Base-by-base conservation (phyloP, 35 echinoderm and acorn worm species). In the Holothuria glaberrima region DNA sequence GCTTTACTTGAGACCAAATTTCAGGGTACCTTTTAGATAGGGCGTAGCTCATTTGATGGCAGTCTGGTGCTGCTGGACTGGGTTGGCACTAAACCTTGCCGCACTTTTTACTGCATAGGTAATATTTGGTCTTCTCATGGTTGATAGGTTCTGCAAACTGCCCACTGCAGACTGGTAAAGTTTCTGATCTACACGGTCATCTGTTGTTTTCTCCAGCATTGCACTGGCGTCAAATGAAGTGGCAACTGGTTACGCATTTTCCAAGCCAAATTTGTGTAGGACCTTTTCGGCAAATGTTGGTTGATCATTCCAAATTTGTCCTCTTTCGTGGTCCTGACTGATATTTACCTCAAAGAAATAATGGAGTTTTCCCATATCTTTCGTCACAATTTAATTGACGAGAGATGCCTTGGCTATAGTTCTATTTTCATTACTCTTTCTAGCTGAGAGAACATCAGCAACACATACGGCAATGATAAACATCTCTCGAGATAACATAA, bases 291-390 rank as follows among this genome's bases (percentile, higher is more conserved):
- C n/a, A 27, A 58, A 58, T 48, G 12, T 20, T 59, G 79, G 19
- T 59, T 83, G 50, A 5, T 36, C 76, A 24, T 48, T 80, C 76
- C 76, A 80, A 19, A 80, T 48, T 50, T 80, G 30, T n/a, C 76
- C 76, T 0, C 28, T 80, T 18, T 41, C 22, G 21, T 18, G 36
- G 52, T 83, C 56, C 14, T 27, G 17, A 7, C 56, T 83, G 30
- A 82, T 22, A 82, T 58, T 57, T 20, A 82, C 48, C 13, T 22
- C 79, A 5, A 82, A 44, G 26, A 57, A 82, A 57, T 58, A 58
- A 12, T 1, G 16, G 14, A 82, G 3, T 34, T 82, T 46, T 25
- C 79, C 79, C 26, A 67, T 27, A 48, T 82, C 46, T 60, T 82
- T 82, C 16, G 57, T 30, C 9, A 21, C 48, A 26, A 82, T 57